Base-by-base conservation (phyloP, 2,888 invertebrate species). In the Tridacna crocea region DNA sequence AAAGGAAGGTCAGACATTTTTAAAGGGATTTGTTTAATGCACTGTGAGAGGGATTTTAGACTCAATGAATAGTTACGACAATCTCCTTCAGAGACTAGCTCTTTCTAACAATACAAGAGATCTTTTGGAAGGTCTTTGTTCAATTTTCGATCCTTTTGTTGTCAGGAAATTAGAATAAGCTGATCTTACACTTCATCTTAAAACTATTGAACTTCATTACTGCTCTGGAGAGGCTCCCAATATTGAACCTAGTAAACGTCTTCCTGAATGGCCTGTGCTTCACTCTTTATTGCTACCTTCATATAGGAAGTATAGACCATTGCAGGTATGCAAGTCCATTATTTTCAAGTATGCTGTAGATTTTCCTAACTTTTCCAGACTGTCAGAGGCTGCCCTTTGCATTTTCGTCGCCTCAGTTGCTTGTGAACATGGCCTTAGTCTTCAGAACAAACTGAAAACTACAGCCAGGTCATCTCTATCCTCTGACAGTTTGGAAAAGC, bases 301-400 rank as follows among this genome's bases (percentile, higher is more conserved):
- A 36, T 65, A 65, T 36, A 65, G 65, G 24, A 65, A 65, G 65
- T 65, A 36, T 26, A 27, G 17, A 24, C 27, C 65, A 4, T 17
- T 8, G 36, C 12, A 27, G 65, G 27, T 65, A 26, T 65, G 65
- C 65, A 65, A 65, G 65, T 26, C n/a, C n/a, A n/a, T n/a, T n/a
- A n/a, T n/a, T n/a, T n/a, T n/a, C n/a, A n/a, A n/a, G n/a, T n/a
- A n/a, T n/a, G n/a, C n/a, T n/a, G n/a, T n/a, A n/a, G n/a, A n/a
- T n/a, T n/a, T n/a, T n/a, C n/a, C n/a, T n/a, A n/a, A n/a, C n/a
- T n/a, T n/a, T n/a, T n/a, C n/a, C n/a, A n/a, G n/a, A n/a, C n/a
- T n/a, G n/a, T n/a, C 65, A 27, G 65, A 65, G 36, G 65, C 65
- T 27, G 65, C 65, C 36, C 26, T 65, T 26, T 22, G 65, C 65